Evolutionary conservation across 2,888 invertebrate species (phyloP).

Genomic region (Hypomecis punctinalis): DNA sequence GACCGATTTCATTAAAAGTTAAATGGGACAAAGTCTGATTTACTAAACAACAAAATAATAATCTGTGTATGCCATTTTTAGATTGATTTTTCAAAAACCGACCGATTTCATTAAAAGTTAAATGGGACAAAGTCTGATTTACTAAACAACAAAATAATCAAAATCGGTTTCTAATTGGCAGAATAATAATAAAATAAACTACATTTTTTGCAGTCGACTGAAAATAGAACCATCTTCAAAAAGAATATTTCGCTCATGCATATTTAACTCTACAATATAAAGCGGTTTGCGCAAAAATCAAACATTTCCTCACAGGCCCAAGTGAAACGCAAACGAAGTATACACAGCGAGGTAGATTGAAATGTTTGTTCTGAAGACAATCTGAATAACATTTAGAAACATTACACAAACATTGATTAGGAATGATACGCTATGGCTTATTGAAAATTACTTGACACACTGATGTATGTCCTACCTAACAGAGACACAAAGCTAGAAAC

Average conservation of each 20-base stretch:
- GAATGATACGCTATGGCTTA: constrained; percentile 52
- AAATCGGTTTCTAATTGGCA: no score
- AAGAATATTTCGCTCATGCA: constrained; percentile 49
- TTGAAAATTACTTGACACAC: constrained; percentile 43
- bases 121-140: no score
- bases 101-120: no score
- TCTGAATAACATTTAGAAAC: constrained; percentile 41
- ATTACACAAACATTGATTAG: constrained; percentile 43
- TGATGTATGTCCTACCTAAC: constrained; percentile 29
- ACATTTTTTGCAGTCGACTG: no score
- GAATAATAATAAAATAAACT: no score
- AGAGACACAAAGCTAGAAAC: constrained; percentile 33
- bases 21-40: no score
- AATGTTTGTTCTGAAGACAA: constrained; percentile 58
- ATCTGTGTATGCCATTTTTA: no score
- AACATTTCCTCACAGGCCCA: constrained; percentile 47
- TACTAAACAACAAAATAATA: no score
- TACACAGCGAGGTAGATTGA: constrained; percentile 71
- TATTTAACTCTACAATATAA: constrained; percentile 48
- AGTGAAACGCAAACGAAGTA: constrained; percentile 60
- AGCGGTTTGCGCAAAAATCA: constrained; percentile 48
- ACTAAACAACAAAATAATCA: no score
- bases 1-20: no score
- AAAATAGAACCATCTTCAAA: constrained; percentile 24
- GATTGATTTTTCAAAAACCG: no score